Evolutionary conservation across 2,888 invertebrate species (phyloP), one percentile per base, ranked within the genome.

Genomic region (Cephalotes varians): DNA sequence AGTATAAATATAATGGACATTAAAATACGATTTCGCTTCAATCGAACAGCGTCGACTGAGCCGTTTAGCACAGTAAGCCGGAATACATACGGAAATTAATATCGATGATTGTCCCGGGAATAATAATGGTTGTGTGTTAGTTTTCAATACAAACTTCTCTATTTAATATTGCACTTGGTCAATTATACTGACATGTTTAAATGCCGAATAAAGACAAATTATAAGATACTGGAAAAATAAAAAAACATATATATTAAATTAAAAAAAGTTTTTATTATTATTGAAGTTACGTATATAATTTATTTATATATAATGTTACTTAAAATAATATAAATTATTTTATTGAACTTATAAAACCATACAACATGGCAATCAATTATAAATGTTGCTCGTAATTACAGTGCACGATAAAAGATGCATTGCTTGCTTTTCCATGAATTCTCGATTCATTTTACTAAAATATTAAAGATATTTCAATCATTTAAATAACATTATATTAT

Each of bases 21-120:
- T 81, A 81, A 64, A 65, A 81, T 81, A 34, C 47, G 47, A 76
- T 81, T 74, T 56, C 4, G 25, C 73, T 74, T 82, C 77, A 76
- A 67, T 76, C 18, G 28, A 37, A 37, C 49, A 51, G 47, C 47
- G 21, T 69, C 49, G 77, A 37, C 58, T 67, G 56, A 67, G 31
- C 49, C 76, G 25, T 65, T 74, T 74, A 74, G n/a, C 37, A 49
- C 44, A 40, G 34, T 81, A 82, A 67, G 49, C 67, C 67, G 21
- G 76, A 77, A 76, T 47, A 56, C 56, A 44, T 81, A 65, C 77
- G 65, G 67, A 82, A 82, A 82, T 82, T 76, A 77, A 82, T 77
- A 82, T 77, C 67, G 40, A 82, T 67, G 77, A 82, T 82, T 77
- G 67, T 77, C 77, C 37, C 37, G 77, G 60, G 67, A 76, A 77